phyloP scores from a whole-genome alignment of 2,797 vertebrate species.

The Lithobates pipiens region DNA sequence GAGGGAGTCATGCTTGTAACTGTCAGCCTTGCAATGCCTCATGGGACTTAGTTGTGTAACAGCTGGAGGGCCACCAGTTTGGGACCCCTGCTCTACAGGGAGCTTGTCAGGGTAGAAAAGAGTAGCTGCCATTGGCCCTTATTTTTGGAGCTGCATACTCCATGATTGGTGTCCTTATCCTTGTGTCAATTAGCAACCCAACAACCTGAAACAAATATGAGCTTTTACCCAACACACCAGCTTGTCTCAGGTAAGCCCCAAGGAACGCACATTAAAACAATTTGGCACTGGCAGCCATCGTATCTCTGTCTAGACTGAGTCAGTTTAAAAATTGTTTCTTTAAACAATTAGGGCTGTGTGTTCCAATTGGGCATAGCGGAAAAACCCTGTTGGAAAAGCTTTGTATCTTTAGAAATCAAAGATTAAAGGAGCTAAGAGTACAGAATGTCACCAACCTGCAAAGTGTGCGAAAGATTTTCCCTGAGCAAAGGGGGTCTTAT shows the following conservation, averaged over 20 bases:
- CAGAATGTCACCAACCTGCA: not conserved
- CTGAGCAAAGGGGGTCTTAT: not conserved
- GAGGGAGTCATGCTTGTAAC: no score
- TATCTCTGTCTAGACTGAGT: not conserved
- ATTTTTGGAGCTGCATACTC: not conserved
- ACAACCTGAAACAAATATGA: not conserved
- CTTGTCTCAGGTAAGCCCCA: not conserved
- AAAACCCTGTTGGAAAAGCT: not conserved
- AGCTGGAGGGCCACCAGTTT: no score
- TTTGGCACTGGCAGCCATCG: no score
- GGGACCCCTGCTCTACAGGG: not conserved
- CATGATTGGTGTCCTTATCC: not conserved
- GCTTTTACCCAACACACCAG: not conserved
- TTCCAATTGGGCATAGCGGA: not conserved
- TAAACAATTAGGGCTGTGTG: not conserved
- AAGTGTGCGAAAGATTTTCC: not conserved
- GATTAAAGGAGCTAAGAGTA: not conserved
- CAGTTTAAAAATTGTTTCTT: not conserved
- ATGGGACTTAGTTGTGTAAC: no score
- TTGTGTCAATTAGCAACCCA: not conserved
- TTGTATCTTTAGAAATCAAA: not conserved
- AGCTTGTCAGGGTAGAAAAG: not conserved
- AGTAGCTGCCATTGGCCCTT: not conserved
- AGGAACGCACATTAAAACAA: not conserved
- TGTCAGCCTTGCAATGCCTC: no score